Conservation (phyloP, 2,113 vertebrate genomes). For the Ia io region DNA sequence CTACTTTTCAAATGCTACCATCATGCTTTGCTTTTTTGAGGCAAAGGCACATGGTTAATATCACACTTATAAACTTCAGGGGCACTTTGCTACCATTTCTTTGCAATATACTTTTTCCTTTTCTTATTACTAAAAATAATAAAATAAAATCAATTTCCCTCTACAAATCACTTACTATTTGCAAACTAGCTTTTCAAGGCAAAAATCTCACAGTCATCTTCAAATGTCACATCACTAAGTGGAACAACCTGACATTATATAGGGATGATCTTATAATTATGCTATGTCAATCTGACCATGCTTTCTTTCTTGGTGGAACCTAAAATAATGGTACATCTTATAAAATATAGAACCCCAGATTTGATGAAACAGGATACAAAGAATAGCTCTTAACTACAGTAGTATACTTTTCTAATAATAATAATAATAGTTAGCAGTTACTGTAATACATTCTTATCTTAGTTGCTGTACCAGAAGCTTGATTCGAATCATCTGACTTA, state of each 20-base stretch:
- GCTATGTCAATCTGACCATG: background rate
- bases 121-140: background rate
- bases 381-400: background rate
- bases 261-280: background rate
- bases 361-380: background rate
- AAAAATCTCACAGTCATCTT: background rate
- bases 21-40: background rate
- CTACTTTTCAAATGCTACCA: background rate
- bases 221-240: background rate
- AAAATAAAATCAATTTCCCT: background rate
- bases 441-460: background rate
- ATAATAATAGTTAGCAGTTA: background rate
- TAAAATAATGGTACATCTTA: background rate
- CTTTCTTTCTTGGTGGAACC: background rate
- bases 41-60: background rate
- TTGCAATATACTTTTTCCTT: background rate
- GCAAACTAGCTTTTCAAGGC: background rate
- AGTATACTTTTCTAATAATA: background rate
- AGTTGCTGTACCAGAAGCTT: background rate
- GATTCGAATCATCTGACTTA: background rate
- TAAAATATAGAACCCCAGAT: background rate
- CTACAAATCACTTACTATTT: background rate
- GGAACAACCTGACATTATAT: background rate
- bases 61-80: background rate
- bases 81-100: background rate